Percentiles rank a stretch among this genome's conserved stretches.
phyloP scores from a whole-genome alignment of 37 sponge, comb jelly and placozoan genomes.

The Lycopodina hypogea region DNA sequence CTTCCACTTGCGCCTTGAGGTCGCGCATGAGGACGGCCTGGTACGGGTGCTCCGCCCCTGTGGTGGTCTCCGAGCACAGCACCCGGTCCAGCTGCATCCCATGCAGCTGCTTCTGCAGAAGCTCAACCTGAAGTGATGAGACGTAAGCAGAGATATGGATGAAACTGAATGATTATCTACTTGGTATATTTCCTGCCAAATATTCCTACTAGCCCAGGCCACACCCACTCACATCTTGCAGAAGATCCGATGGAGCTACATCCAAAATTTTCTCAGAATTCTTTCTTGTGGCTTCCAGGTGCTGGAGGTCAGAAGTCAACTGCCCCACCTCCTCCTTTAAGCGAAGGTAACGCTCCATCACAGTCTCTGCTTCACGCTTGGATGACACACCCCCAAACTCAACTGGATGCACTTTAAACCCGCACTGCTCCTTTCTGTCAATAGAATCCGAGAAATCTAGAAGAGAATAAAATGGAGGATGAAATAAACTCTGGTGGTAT shows the following conservation, averaged over 20 bases:
- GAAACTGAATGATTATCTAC: not conserved
- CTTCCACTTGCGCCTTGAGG: conserved; percentile 47
- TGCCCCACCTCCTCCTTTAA: conserved; percentile 68
- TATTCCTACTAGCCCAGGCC: not conserved
- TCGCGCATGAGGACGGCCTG: conserved; percentile 50
- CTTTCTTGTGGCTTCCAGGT: conserved; percentile 16
- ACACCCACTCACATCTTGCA: conserved; percentile 34
- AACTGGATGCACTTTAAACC: conserved; percentile 41
- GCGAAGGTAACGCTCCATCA: conserved; percentile 59
- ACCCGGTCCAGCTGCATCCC: conserved; percentile 37
- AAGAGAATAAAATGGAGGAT: too few relatives aligned
- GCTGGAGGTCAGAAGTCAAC: conserved; percentile 46
- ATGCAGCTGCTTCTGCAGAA: conserved; percentile 61
- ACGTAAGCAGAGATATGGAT: not conserved
- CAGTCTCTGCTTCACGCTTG: conserved; percentile 36
- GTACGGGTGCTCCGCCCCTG: conserved; percentile 19
- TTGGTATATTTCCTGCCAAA: too few relatives aligned
- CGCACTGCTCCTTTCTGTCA: conserved; percentile 20
- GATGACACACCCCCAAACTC: conserved; percentile 24
- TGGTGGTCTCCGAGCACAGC: conserved; percentile 3
- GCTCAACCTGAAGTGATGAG: conserved; percentile 48
- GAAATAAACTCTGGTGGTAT: too few relatives aligned
- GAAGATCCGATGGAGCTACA: conserved; percentile 37
- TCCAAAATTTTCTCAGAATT: conserved; percentile 34
- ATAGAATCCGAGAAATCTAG: conserved; percentile 57